Base-by-base conservation (phyloP, 1,140 invertebrate species). In the Lepidurus arcticus region DNA sequence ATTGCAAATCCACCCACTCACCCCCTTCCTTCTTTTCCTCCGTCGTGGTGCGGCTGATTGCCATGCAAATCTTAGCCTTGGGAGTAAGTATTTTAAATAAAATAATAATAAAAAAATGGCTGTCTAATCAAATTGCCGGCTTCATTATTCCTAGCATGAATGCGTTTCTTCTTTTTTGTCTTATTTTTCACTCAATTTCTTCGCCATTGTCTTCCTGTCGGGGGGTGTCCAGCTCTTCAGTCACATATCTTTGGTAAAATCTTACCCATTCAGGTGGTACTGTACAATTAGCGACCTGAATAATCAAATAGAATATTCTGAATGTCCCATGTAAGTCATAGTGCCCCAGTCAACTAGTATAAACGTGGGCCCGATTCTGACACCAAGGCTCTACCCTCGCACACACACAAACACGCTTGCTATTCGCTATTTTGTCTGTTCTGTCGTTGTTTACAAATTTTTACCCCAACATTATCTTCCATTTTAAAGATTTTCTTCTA, bases 1-100 rank as follows among this genome's bases (percentile, higher is more conserved):
- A 81, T 74, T 84, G 84, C 43, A 84, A 83, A 78, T 78, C 96
- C 24, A 79, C 73, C 24, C 26, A 78, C 26, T 42, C 76, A 8
- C 79, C 96, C 0, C 96, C 96, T 44, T 89, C 92, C 78, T 91
- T 94, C 82, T 99, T 99, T 85, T 98, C 94, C 84, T 97, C 95
- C n/a, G 94, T 94, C 44, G 96, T 98, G 7, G 92, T 99, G 26
- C 89, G 95, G 79, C 87, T 99, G 34, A 93, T 98, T 76, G 94
- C 96, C 1, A 89, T 98, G 79, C 95, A 99, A 85, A 95, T 98
- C 82, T 90, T 96, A 79, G 94, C 94, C 81, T 89, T 95, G 53
- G 93, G 94, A 83, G 92, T 93, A 87, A 86, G 87, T 84, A 79
- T 24, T 53, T 75, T 16, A 24, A 11, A 24, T 26, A 43, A 73